A percentile compares a stretch with the other conserved stretches of the same genome.
phyloP scores from a whole-genome alignment of 2,113 vertebrate genomes.

The Grantiella picta region DNA sequence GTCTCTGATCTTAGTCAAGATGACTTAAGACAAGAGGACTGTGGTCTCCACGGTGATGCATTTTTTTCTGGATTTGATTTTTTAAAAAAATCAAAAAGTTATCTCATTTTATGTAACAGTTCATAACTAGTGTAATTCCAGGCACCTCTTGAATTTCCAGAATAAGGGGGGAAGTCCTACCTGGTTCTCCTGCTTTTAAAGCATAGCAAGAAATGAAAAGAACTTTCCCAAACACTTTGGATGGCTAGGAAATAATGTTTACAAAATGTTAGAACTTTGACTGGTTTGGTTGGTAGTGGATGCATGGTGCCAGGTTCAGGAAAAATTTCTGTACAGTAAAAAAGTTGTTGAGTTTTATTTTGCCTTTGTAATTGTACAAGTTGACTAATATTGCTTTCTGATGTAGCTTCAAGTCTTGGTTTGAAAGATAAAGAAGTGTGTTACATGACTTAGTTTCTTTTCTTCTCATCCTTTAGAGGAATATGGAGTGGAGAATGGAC shows the following conservation, averaged over 20 bases:
- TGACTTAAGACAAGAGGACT: not conserved
- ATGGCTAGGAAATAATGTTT: not conserved
- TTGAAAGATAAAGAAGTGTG: not conserved
- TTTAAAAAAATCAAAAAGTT: not conserved
- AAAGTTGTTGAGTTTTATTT: not conserved
- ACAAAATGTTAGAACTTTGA: not conserved
- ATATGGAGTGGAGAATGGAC: not conserved
- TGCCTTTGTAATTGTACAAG: not conserved
- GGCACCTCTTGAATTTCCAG: not conserved
- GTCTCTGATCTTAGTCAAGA: not conserved
- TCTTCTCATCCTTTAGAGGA: not conserved
- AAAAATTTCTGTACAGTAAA: not conserved
- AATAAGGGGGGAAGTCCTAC: not conserved
- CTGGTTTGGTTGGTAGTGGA: not conserved
- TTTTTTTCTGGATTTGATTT: not conserved
- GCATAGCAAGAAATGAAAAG: not conserved
- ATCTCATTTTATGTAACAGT: not conserved
- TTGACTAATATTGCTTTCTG: not conserved
- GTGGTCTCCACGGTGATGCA: not conserved
- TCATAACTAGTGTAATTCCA: not conserved
- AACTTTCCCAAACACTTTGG: not conserved
- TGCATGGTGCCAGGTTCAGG: rapidly evolving
- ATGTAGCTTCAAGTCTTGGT: not conserved
- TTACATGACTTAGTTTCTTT: not conserved
- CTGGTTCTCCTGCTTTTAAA: not conserved